These are phyloP conservation scores for Rhea pennata DNA, from an alignment of 2,113 vertebrate species.

Conservation along the genomic window DNA sequence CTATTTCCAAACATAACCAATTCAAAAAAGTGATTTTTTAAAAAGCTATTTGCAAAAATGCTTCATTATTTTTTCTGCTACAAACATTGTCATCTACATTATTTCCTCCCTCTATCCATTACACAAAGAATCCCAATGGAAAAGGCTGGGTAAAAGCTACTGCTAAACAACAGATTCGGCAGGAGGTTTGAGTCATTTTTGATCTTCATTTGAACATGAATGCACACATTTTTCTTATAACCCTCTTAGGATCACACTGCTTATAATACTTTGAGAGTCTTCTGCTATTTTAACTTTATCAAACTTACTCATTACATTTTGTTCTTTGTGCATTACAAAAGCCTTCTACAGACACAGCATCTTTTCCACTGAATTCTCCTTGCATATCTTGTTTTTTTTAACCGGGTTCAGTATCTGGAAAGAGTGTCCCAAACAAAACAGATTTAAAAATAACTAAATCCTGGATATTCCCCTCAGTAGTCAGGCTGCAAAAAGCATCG, in stretches of 20 bases:
- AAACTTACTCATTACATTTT: slow-evolving; percentile 4
- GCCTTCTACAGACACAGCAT: slow-evolving; percentile 7
- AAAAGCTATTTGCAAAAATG: not conserved
- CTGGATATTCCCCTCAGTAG: slow-evolving; percentile 23
- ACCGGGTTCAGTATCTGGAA: slow-evolving; percentile 7
- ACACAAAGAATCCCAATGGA: not conserved
- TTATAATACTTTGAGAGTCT: not conserved
- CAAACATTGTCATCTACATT: not conserved
- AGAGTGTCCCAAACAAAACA: not conserved
- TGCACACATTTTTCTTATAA: slow-evolving; percentile 1
- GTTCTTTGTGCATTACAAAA: not conserved
- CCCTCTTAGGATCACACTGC: slow-evolving; percentile 25
- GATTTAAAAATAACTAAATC: slow-evolving; percentile 63
- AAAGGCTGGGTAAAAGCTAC: rapidly evolving
- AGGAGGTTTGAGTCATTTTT: not conserved
- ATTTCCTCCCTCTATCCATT: not conserved
- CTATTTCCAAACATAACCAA: not conserved
- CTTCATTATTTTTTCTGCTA: not conserved
- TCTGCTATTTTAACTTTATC: slow-evolving; percentile 16
- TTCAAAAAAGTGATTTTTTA: not conserved
- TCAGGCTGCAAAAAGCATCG: slow-evolving; percentile 17
- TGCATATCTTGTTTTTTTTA: not conserved
- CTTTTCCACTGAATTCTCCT: slow-evolving; percentile 33
- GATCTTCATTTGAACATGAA: not conserved
- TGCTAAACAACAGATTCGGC: not conserved